Evolutionary conservation across 2,113 vertebrate genomes (phyloP), one percentile per base, ranked within the genome.

Genomic region (Butorides virescens): DNA sequence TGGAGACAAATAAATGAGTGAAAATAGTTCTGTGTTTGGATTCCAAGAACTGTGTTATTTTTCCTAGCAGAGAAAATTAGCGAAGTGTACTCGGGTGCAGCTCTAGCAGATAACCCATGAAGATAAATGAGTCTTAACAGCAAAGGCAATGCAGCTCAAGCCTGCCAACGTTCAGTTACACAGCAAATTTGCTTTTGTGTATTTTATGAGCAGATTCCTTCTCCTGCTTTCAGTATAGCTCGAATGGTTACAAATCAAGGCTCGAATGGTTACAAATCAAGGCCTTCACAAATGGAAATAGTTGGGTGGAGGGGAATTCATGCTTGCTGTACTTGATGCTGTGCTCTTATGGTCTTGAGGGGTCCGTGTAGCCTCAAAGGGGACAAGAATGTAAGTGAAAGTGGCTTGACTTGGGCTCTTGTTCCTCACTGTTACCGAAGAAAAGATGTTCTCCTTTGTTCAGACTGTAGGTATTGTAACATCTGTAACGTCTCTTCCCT

Each of bases 51-150:
- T 80, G 9, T 39, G 22, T 49, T 84, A 39, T 66, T 95, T 91
- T 84, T 66, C 37, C 66, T 86, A 46, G 1, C 61, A 72, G 76
- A 73, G 76, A 87, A 87, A 96, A 96, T 89, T 32, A 91, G 49
- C 56, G 42, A 73, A 78, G 49, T 34, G 37, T 89, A 23, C 56
- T 63, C 5, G 13, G 30, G 73, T 61, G 37, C 56, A 49, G 52
- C 75, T 91, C 70, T 77, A 92, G 37, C 47, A 89, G 47, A 72
- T 81, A 91, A 77, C 76, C 39, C 0, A 0, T 59, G 62, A 81
- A 88, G 93, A 92, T 13, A 96, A 95, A 77, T 42, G 34, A 84
- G 39, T 61, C 68, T 93, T 55, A 89, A 50, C 25, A 89, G 56
- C 8, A 67, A 65, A 92, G 65, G 56, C 56, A 61, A 20, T 6